These are phyloP conservation scores for Caiman crocodilus DNA, from an alignment of 2,797 vertebrate genomes.

Conservation along the genomic window DNA sequence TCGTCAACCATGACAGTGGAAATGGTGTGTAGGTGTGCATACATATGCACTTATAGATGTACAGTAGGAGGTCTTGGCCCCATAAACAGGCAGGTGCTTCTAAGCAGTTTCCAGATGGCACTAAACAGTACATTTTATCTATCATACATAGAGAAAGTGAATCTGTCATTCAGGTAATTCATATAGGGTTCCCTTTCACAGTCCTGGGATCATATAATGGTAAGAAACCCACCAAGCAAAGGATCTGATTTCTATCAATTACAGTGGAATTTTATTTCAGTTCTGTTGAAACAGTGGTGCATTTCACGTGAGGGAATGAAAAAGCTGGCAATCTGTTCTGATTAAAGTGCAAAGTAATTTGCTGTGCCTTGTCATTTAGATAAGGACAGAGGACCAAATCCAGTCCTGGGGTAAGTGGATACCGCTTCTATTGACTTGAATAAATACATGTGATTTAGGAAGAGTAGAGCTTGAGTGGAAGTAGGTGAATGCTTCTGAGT, in stretches of 20 bases:
- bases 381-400: not conserved
- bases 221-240: conserved; percentile 47
- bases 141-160: conserved; percentile 71
- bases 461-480: not conserved
- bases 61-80: conserved; percentile 37
- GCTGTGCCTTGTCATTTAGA: not conserved
- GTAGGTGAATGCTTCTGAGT: not conserved
- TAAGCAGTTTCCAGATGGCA: conserved; percentile 75
- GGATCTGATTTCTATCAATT: conserved; percentile 33
- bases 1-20: not conserved
- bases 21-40: fast-evolving
- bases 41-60: not conserved
- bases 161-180: conserved; percentile 78
- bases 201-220: conserved; percentile 80
- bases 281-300: conserved; percentile 33
- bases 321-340: conserved; percentile 11
- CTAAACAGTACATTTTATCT: conserved; percentile 73
- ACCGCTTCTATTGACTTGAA: not conserved
- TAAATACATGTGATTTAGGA: not conserved
- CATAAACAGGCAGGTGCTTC: conserved; percentile 52
- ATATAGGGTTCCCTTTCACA: conserved; percentile 80
- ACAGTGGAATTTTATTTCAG: not conserved
- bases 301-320: not conserved
- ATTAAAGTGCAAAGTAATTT: conserved; percentile 4
- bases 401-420: fast-evolving